Conservation (phyloP, 2,888 invertebrate genomes). For the Heliconius aoede region DNA sequence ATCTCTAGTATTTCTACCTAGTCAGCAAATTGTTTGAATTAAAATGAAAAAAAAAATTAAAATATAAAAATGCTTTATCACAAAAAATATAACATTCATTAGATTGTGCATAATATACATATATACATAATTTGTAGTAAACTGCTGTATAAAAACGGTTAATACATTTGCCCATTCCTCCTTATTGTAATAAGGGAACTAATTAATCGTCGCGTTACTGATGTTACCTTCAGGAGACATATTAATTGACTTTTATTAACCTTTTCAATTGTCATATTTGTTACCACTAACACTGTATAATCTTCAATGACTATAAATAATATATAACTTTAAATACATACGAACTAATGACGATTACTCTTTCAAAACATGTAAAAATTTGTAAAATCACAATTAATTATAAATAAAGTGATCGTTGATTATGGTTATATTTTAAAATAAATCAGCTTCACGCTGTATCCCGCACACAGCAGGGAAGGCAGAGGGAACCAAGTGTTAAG, state of each 20-base stretch:
- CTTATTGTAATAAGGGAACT: background rate
- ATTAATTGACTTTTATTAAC: conserved; percentile 22
- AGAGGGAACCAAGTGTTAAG: no score
- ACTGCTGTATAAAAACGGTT: background rate
- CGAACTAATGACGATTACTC: background rate
- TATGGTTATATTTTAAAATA: no score
- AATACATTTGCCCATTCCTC: conserved; percentile 3
- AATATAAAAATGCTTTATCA: background rate
- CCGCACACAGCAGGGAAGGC: no score
- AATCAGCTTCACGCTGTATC: no score
- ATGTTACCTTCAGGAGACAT: conserved; percentile 29
- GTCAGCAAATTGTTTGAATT: background rate
- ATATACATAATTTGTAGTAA: no score
- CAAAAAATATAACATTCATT: background rate
- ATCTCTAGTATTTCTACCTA: background rate
- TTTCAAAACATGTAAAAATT: no score
- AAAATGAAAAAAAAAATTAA: background rate
- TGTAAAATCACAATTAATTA: no score
- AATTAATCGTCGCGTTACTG: conserved; percentile 19
- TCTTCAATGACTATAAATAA: background rate
- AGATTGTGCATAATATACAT: background rate
- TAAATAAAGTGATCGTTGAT: no score
- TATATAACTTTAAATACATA: background rate
- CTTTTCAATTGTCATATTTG: conserved; percentile 13
- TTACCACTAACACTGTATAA: background rate